Base-by-base conservation (phyloP, 2,797 vertebrate species). In the Sebastiscus albofasciatus region DNA sequence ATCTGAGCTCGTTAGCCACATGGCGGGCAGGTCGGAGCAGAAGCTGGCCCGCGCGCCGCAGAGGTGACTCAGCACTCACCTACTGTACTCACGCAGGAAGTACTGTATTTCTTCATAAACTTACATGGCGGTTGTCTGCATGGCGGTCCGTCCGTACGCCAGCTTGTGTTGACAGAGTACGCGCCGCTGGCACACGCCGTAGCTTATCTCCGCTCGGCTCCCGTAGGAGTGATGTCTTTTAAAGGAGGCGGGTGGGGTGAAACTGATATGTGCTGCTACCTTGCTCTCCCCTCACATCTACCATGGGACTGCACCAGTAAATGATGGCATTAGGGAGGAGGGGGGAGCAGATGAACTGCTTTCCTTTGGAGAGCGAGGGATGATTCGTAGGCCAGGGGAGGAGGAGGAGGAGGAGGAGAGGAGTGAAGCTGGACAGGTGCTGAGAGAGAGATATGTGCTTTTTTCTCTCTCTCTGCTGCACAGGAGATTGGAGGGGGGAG, bases 1-100 rank as follows among this genome's bases (percentile, higher is more conserved):
- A 92, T 94, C 91, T 91, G 82, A 92, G 87, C 91, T 93, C 4
- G 84, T 94, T 92, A 93, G 84, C 87, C 91, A 92, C 90, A 90
- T 88, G 92, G 85, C 85, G 73, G 68, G 69, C 76, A 64, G 80
- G 82, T 80, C 70, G 18, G 7, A 49, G 59, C 80, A 34, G 73
- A 60, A 70, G 65, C 76, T 72, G 79, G 61, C 72, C 79, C 6
- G 33, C 65, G 60, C 10, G 4, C 71, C 13, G 74, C 79, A 8
- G 26, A 72, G 60, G 33, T 72, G 75, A 84, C 84, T 36, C 74
- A 36, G 49, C 75, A 67, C 56, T 69, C 65, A 65, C 46, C 56
- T 56, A n/a, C 80, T 68, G 36, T 27, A 18, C 75, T 16, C 62
- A 10, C 60, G 75, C 33, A 68, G 62, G n/a, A 71, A 29, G 67